Evolutionary conservation across 53 echinoderm and acorn worm species (phyloP), one percentile per base, ranked within the genome.

Genomic region (Temnopleurus reevesii): DNA sequence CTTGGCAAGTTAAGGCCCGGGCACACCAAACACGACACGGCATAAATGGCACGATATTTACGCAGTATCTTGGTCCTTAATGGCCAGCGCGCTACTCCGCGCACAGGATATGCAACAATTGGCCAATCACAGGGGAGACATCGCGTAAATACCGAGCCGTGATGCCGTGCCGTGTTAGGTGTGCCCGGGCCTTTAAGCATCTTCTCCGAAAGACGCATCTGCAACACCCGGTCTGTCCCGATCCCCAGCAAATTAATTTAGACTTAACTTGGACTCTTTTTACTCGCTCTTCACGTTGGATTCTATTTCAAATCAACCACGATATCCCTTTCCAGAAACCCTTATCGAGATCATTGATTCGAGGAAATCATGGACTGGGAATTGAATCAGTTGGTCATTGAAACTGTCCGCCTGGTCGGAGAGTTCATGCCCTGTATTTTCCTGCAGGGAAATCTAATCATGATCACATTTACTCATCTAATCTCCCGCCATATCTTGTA

Each of bases 271-370:
- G 41, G 71, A 71, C 41, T 41, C 28, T 41, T 49, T 49, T n/a
- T n/a, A n/a, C n/a, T n/a, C n/a, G n/a, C n/a, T n/a, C 71, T 71
- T 23, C 71, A 36, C 41, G 71, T 21, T 71, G 71, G 38, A 38
- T 27, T 71, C 43, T n/a, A 71, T 71, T n/a, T 71, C 71, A 71
- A 71, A 41, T 71, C 41, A 41, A 71, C 71, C n/a, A 41, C 28
- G 21, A 41, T 71, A 71, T 71, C 41, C 41, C 38, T 38, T 36
- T 71, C 21, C 38, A 36, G 36, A 21, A 38, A 5, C 43, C 36
- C 71, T 41, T 38, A 71, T 71, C 71, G 36, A 27, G 43, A 21
- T 71, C 31, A 71, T 41, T 71, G 71, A 71, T 71, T 41, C 4
- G 41, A n/a, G 19, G 21, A 38, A 41, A 71, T 71, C 71, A 21